Base-by-base conservation (phyloP, 23 tunicate species). In the Halocynthia aurantium region DNA sequence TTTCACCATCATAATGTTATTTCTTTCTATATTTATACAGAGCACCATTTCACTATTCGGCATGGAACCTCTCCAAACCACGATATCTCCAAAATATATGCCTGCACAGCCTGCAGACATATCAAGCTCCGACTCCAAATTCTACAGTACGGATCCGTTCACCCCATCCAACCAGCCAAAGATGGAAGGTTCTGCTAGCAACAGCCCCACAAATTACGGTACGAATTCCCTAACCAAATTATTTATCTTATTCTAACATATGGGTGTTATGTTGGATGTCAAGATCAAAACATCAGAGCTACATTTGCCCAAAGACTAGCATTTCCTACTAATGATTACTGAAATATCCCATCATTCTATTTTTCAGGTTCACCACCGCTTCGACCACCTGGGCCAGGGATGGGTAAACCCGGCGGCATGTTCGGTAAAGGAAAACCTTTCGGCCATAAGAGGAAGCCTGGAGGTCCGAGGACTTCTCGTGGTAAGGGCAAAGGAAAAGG, bases 371-470 rank as follows among this genome's bases (percentile, higher is more conserved):
- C 77, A 21, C 73, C 85, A 10, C 71, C 76, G 51, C 6, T 61
- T 9, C 60, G 62, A 55, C 75, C 67, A 6, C 78, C 76, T 62
- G 78, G 85, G 9, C 76, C 75, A 40, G 85, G 81, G 9, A 52
- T 82, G 70, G 93, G 96, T 10, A 89, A 89, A 76, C 96, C 96
- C 7, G 96, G 96, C 8, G 62, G 72, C n/a, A 69, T 89, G 65
- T 89, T 51, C 73, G 96, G 96, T 60, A 79, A 80, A 69, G 96
- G 96, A 57, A 89, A 89, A 80, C 96, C 96, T 7, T 84, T 89
- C 31, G 85, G 88, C 12, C 84, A 70, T 58, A 80, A 82, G 57
- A 80, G 70, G 56, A 84, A 76, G 62, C 87, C 95, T 6, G 62
- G 72, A n/a, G 68, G 81, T 8, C 83, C 81, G 7, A 54, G 81